These are phyloP conservation scores for Xanthorhoe designata DNA, from an alignment of 2,888 invertebrate species.

Conservation along the genomic window DNA sequence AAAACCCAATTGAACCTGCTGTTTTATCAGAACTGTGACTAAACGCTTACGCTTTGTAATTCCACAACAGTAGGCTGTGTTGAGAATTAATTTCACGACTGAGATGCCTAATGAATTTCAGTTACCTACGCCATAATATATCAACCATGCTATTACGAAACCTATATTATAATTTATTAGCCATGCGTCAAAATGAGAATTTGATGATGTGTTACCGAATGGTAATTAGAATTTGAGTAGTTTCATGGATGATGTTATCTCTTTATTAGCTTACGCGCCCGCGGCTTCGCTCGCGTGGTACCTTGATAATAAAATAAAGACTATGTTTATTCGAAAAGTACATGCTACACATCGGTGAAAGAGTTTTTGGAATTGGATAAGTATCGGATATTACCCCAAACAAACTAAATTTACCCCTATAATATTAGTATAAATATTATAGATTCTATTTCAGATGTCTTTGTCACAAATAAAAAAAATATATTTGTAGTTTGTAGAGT, in stretches of 20 bases:
- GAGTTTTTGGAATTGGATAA: too few relatives aligned
- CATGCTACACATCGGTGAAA: too few relatives aligned
- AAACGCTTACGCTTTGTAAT: conserved; percentile 57
- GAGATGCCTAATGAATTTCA: conserved; percentile 52
- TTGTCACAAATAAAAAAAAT: too few relatives aligned
- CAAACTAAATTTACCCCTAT: too few relatives aligned
- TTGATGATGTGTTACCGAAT: conserved; percentile 32
- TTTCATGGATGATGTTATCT: conserved; percentile 13
- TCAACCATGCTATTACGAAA: conserved; percentile 17
- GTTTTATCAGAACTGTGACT: conserved; percentile 32
- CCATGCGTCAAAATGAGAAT: conserved; percentile 22
- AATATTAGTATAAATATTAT: too few relatives aligned
- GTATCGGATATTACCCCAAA: too few relatives aligned
- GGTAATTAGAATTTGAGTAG: conserved; percentile 20
- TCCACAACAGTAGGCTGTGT: conserved; percentile 55
- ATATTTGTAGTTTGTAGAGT: too few relatives aligned
- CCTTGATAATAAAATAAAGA: too few relatives aligned
- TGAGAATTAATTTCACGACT: conserved; percentile 60
- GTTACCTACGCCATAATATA: conserved; percentile 33
- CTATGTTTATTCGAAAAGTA: too few relatives aligned
- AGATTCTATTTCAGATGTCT: too few relatives aligned
- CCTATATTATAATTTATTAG: conserved; percentile 14
- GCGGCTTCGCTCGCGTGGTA: neutral
- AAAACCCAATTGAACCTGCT: too few relatives aligned
- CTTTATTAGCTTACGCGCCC: neutral